Percentiles rank a stretch among this genome's conserved stretches.
Conservation (phyloP, 2,888 invertebrate genomes). For the Schrankia costaestrigalis region DNA sequence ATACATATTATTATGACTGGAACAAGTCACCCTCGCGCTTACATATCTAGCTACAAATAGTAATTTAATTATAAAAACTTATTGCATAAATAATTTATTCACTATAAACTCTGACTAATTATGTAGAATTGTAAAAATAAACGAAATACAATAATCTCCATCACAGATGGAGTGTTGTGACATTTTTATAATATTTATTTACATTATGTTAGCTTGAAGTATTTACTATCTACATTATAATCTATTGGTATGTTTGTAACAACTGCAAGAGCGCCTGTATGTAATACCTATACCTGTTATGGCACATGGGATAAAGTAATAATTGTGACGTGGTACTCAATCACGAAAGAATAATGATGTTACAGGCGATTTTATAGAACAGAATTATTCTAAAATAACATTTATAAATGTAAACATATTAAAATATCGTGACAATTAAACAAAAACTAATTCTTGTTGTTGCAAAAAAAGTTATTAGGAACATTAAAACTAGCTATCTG, state of each 20-base stretch:
- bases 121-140: conserved; percentile 31
- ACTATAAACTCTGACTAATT: conserved; percentile 32
- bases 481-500: no score
- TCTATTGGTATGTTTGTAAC: conserved; percentile 48
- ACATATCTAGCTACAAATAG: conserved; percentile 36
- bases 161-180: conserved; percentile 57
- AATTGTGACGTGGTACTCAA: not conserved
- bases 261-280: not conserved
- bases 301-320: conserved; percentile 34
- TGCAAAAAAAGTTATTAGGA: no score
- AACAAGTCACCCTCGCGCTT: conserved; percentile 40
- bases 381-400: not conserved
- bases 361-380: no score
- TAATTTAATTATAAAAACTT: conserved; percentile 39
- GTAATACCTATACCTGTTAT: conserved; percentile 24
- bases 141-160: conserved; percentile 41
- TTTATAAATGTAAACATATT: no score
- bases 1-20: conserved; percentile 55
- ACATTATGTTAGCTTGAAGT: conserved; percentile 38
- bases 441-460: no score
- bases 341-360: not conserved
- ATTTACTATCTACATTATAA: conserved; percentile 50
- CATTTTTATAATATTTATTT: conserved; percentile 47
- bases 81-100: conserved; percentile 60
- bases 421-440: no score